Evolutionary conservation across 2,113 vertebrate genomes (phyloP), one percentile per base, ranked within the genome.

Genomic region (Fulmarus glacialis): DNA sequence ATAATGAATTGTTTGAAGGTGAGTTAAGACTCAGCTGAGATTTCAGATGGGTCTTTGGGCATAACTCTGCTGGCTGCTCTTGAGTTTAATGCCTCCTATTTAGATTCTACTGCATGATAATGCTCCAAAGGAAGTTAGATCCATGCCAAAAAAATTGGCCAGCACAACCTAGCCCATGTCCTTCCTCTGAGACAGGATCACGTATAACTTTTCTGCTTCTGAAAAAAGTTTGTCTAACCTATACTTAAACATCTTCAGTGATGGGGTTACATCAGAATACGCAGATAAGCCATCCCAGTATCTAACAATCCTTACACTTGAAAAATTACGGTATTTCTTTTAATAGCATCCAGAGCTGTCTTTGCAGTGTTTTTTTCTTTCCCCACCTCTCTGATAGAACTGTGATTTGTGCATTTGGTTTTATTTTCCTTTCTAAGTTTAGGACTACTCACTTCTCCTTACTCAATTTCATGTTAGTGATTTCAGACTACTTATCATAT

Each of bases 371-470:
- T 50, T 43, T 67, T 40, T 29, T 5, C 1, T 8, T 11, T 1
- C 3, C 2, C 48, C 19, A 24, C 3, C 4, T 4, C 18, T 8
- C 52, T 1, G 6, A 63, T 5, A 72, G 24, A 45, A 75, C 34
- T 7, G 52, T 27, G 29, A 58, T 2, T 40, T 40, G 20, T 78
- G 30, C n/a, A 26, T 53, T 45, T 27, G 15, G 4, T 34, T 86
- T 38, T 52, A 43, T 40, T 81, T 62, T 19, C 30, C 47, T 42
- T 79, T 34, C 52, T 40, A 58, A 40, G 34, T 45, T 85, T 16
- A 27, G 45, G 30, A 42, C 38, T 36, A 34, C 34, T 75, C 17
- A 30, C 12, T 68, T 63, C 55, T n/a, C 55, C 80, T 71, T 45
- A 59, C 38, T 71, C 50, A 36, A 30, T 27, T 50, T 75, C 58